Evolutionary conservation across 2,888 invertebrate genomes (phyloP), one percentile per base, ranked within the genome.

Genomic region (Strigamia crassipes): DNA sequence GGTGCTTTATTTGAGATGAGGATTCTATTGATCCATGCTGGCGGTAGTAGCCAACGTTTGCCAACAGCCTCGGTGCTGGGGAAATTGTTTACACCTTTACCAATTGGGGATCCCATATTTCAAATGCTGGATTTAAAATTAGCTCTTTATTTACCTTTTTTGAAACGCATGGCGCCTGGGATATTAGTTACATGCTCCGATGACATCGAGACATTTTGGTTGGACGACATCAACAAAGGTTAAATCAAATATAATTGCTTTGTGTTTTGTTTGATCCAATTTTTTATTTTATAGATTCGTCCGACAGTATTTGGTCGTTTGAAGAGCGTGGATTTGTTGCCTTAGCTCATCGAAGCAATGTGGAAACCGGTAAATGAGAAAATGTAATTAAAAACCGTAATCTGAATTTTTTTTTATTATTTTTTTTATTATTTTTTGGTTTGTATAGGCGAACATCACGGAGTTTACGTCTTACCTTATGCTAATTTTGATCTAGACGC

Each of bases 31-130:
- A 87, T 89, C 23, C 89, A 88, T 84, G 88, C 89, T 78, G 89
- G 89, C 13, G 89, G 89, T 1, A 87, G 87, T 84, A 89, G 89
- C 83, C 88, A 89, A 84, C 84, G 89, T n/a, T 86, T 89, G 84
- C 89, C 89, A 9, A 89, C 87, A 83, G 86, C 88, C 27, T 87
- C 87, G 82, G 86, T 88, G 18, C 85, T 89, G 10, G 89, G 89
- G 2, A 89, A 89, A 84, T 85, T 89, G 4, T 89, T 89, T 83
- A 86, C 88, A 15, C 86, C 88, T 42, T 83, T 89, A 12, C 89
- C 89, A 0, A 84, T 86, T 79, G 87, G 85, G 12, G 79, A 83
- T 12, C 83, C 83, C 1, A 85, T 87, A 81, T 87, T 86, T 81
- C 87, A 87, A 79, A 88, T 89, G 87, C 84, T 89, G 31, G 89